Percentiles rank a stretch among this genome's conserved stretches.
These are phyloP conservation scores for Orthosia gothica DNA, from an alignment of 2,888 invertebrate genomes.

Conservation along the genomic window DNA sequence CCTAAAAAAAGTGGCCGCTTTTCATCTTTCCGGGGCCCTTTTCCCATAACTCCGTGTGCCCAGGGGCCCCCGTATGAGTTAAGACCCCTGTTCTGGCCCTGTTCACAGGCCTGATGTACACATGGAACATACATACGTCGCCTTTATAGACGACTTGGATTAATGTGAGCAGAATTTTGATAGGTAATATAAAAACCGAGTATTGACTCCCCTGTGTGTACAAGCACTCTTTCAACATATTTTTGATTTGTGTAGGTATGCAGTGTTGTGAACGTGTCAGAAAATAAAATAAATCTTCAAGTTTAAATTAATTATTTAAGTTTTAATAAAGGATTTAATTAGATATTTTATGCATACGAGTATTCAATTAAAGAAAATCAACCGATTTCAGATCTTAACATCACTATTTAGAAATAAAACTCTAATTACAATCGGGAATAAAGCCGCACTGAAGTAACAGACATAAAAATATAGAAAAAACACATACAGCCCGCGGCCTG, in stretches of 20 bases:
- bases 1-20: too few relatives aligned
- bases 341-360: background rate
- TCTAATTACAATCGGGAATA: conserved; percentile 66
- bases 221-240: conserved; percentile 13
- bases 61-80: too few relatives aligned
- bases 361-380: conserved; percentile 66
- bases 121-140: background rate
- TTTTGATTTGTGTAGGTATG: conserved; percentile 18
- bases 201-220: conserved; percentile 11
- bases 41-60: too few relatives aligned
- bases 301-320: background rate
- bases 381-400: conserved; percentile 63
- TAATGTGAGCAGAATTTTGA: background rate
- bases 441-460: conserved; percentile 68
- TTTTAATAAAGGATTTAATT: background rate
- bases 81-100: too few relatives aligned
- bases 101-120: background rate
- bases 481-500: conserved; percentile 53
- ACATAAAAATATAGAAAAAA: conserved; percentile 57
- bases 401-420: conserved; percentile 51
- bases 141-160: background rate
- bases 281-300: conserved; percentile 5
- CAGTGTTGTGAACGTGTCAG: conserved; percentile 26
- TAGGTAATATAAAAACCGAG: conserved; percentile 14
- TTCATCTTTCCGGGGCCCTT: too few relatives aligned